Conservation (phyloP, 1,140 invertebrate genomes). For the Drosophila cardini region DNA sequence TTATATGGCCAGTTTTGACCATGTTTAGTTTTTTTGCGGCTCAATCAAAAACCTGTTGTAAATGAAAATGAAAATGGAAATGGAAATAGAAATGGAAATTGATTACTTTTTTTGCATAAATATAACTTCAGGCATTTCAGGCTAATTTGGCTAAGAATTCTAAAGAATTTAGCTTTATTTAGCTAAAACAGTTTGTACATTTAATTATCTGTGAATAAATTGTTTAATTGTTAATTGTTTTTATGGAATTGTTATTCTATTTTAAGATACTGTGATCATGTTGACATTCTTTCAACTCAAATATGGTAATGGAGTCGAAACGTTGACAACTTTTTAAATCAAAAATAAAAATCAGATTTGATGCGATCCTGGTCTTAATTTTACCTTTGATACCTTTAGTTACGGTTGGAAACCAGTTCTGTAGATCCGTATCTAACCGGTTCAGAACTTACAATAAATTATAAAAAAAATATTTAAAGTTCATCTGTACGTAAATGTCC, state of each 20-base stretch:
- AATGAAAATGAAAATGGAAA: slow-evolving; percentile 31
- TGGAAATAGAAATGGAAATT: slow-evolving; percentile 26
- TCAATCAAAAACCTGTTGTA: slow-evolving; percentile 54
- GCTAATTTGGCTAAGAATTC: neutral
- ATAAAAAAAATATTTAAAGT: neutral
- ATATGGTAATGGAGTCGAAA: neutral
- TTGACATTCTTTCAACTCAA: neutral
- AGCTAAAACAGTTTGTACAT: neutral
- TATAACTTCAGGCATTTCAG: neutral
- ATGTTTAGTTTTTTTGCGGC: slow-evolving; percentile 47
- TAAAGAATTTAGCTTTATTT: neutral
- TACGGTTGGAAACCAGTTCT: slow-evolving; percentile 14
- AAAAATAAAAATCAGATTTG: neutral
- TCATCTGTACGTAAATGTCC: too few species aligned
- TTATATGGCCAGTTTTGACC: slow-evolving; percentile 71
- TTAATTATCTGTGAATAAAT: neutral
- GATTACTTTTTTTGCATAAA: slow-evolving; percentile 1
- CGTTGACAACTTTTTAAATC: neutral
- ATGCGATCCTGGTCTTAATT: neutral
- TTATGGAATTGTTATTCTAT: slow-evolving; percentile 4
- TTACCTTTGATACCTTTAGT: too few species aligned
- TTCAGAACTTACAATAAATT: slow-evolving; percentile 2
- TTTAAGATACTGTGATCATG: slow-evolving; percentile 1
- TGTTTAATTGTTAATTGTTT: neutral
- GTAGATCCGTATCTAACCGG: neutral